Evolutionary conservation across 92 coral and sea anemone genomes (phyloP).

Genomic region (Porites divaricata): DNA sequence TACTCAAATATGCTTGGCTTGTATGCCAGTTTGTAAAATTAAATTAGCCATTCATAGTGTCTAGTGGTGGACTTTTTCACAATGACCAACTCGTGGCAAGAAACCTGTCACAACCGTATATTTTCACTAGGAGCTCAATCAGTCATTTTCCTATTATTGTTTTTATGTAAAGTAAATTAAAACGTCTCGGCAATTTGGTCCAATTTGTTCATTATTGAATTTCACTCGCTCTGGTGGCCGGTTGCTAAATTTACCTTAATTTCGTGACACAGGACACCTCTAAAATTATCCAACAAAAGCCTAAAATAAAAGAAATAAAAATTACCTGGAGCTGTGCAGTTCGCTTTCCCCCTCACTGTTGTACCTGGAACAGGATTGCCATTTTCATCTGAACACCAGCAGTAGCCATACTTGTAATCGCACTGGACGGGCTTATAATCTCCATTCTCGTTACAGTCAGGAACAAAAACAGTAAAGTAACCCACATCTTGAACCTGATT

Average conservation of each 20-base stretch:
- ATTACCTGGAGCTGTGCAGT: constrained; percentile 68
- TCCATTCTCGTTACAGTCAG: constrained; percentile 53
- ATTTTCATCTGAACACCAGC: constrained; percentile 85
- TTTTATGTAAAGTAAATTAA: no score
- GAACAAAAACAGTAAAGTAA: constrained; percentile 57
- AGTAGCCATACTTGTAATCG: constrained; percentile 84
- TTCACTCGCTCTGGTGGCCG: neutral
- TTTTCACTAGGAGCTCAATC: no score
- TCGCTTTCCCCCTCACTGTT: constrained; percentile 62
- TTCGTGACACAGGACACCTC: neutral
- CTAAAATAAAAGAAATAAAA: neutral
- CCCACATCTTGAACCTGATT: constrained; percentile 67
- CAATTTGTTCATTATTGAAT: neutral
- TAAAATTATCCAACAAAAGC: neutral
- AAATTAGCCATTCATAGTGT: no score
- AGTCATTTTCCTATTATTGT: no score
- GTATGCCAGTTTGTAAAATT: no score
- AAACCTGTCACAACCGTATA: no score
- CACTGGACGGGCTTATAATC: constrained; percentile 72
- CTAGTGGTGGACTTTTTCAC: no score
- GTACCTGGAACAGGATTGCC: constrained; percentile 76
- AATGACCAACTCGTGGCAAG: no score
- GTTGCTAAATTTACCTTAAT: no score
- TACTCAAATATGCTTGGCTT: no score
- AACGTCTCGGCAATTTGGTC: no score